Percentiles rank a stretch among this genome's conserved stretches.
Evolutionary conservation across 1,140 invertebrate genomes (phyloP).

Genomic region (Drosophila melanica): DNA sequence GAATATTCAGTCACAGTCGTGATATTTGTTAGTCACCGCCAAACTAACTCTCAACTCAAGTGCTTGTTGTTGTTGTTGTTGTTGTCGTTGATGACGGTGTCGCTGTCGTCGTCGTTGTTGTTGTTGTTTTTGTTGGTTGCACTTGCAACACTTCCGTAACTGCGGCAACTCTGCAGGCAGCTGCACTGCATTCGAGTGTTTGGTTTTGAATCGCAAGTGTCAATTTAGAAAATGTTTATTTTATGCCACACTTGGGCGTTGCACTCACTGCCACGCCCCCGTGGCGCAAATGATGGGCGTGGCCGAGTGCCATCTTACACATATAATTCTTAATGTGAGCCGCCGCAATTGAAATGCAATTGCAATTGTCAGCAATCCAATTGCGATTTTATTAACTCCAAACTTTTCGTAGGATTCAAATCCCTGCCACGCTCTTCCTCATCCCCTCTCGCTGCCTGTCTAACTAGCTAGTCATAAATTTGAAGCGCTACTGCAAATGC

Average conservation of each 20-base stretch:
- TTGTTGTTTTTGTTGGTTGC: constrained; percentile 32
- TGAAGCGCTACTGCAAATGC: not conserved
- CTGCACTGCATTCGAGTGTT: constrained; percentile 66
- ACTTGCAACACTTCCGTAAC: constrained; percentile 30
- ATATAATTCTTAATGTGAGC: constrained; percentile 14
- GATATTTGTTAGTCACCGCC: too few relatives aligned
- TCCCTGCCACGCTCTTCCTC: not conserved
- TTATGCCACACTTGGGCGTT: constrained; percentile 66
- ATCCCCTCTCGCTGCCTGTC: not conserved
- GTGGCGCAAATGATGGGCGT: constrained; percentile 17
- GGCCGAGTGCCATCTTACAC: constrained; percentile 1
- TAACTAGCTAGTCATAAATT: constrained; percentile 61
- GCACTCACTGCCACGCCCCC: constrained; percentile 39
- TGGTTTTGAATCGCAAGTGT: constrained; percentile 79
- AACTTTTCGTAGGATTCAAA: constrained; percentile 11
- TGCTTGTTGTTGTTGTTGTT: constrained; percentile 28
- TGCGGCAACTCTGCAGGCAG: constrained; percentile 15
- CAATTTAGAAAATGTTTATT: constrained; percentile 81
- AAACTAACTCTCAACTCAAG: too few relatives aligned
- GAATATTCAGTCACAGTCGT: too few relatives aligned
- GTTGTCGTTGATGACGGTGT: constrained; percentile 52
- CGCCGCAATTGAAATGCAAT: constrained; percentile 43
- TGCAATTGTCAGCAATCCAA: constrained; percentile 72
- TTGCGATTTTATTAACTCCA: constrained; percentile 62
- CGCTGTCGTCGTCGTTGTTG: constrained; percentile 26